Evolutionary conservation across 2,888 invertebrate species (phyloP), one percentile per base, ranked within the genome.

Genomic region (Noctua fimbriata): DNA sequence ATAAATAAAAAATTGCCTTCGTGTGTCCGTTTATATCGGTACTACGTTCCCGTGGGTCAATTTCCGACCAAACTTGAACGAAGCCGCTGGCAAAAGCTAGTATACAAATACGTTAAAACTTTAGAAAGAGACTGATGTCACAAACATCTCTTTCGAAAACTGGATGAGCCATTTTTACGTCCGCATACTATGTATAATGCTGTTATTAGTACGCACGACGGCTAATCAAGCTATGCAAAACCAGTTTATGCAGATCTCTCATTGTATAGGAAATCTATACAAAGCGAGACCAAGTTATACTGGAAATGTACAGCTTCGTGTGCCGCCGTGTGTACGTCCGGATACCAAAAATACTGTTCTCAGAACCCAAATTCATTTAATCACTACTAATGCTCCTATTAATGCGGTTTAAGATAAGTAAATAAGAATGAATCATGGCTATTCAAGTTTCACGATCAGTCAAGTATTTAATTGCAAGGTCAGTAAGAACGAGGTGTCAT

Each of bases 381-480:
- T 55, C 55, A 55, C 44, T 18, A 79, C 14, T 47, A 66, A 67
- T 41, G 2, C n/a, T 47, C 24, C 52, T 52, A 47, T 63, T 55
- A n/a, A n/a, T 44, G 6, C 21, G 32, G 24, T 66, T 69, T 14
- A 28, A 41, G 55, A 49, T 41, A 78, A 66, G 52, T 44, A 36
- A 73, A 47, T 28, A 75, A 7, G 5, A 28, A 21, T 79, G 80
- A 80, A 16, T 78, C 78, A 80, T 49, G 10, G 18, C 41, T 49
- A 18, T 75, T 58, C 28, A 28, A 47, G 24, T 80, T 75, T 32
- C 55, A 69, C 10, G 74, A 16, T 52, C 41, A 79, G 28, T 24
- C 69, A 58, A 41, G 32, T 28, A 58, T 32, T 77, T 66, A 32
- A 4, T 16, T 10, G n/a, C 32, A 79, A 78, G 79, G 77, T 55